Conservation (phyloP, 92 coral and sea anemone species). For the Anthopleura xanthogrammica region DNA sequence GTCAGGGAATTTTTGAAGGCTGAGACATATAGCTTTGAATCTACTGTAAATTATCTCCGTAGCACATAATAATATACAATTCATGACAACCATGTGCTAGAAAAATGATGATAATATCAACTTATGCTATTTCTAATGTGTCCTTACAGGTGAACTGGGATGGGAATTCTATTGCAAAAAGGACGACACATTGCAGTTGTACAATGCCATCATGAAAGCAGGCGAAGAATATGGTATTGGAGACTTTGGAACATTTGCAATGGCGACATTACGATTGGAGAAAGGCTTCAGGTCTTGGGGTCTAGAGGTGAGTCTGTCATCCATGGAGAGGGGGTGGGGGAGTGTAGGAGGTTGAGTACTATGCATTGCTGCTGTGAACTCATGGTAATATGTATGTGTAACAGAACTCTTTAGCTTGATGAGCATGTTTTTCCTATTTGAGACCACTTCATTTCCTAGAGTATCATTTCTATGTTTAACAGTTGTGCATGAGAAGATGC, state of each 20-base stretch:
- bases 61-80: no score
- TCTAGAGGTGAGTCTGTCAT: conserved; percentile 58
- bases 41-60: no score
- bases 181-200: conserved; percentile 70
- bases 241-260: conserved; percentile 96
- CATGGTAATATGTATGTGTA: not conserved
- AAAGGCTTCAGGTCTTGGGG: conserved; percentile 99
- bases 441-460: no score
- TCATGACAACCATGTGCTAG: no score
- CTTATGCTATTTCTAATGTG: no score
- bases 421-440: no score
- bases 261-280: conserved; percentile 84
- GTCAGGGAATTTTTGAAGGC: no score
- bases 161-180: conserved; percentile 92
- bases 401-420: no score
- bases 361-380: not conserved
- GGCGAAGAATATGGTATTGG: conserved; percentile 92
- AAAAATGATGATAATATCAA: no score
- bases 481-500: no score
- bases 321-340: not conserved
- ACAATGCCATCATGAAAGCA: conserved; percentile 84
- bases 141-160: conserved; percentile 82
- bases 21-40: no score
- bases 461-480: no score
- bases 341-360: not conserved